Evolutionary conservation across 2,113 vertebrate species (phyloP).

Genomic region (Atherinomorus stipes): DNA sequence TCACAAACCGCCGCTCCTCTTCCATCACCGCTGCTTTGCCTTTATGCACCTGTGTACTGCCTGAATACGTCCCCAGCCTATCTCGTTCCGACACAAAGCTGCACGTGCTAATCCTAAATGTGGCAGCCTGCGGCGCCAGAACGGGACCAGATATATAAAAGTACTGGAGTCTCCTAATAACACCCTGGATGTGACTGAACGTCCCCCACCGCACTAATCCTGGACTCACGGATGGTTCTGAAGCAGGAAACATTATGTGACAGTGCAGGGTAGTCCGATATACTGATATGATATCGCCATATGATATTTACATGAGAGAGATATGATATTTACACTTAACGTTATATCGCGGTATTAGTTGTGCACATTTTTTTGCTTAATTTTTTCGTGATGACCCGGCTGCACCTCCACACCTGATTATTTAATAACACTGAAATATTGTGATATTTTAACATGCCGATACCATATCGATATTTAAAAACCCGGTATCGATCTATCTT

Average conservation of each 20-base stretch:
- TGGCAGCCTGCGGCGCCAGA: constrained; percentile 34
- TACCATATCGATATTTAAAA: too few species aligned
- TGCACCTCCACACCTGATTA: too few species aligned
- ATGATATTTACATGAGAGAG: too few species aligned
- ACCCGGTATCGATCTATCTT: too few species aligned
- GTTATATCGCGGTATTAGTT: too few species aligned
- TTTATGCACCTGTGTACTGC: constrained; percentile 69
- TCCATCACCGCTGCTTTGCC: constrained; percentile 46
- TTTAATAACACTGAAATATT: too few species aligned
- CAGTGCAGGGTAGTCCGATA: too few species aligned
- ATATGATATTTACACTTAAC: too few species aligned
- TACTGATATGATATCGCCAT: too few species aligned
- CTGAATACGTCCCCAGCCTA: constrained; percentile 61
- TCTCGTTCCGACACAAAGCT: constrained; percentile 69
- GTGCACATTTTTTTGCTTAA: too few species aligned
- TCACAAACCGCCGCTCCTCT: constrained; percentile 66
- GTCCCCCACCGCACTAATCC: constrained; percentile 26
- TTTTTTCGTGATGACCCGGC: too few species aligned
- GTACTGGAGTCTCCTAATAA: constrained; percentile 35
- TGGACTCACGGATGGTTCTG: constrained; percentile 21
- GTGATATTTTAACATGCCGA: too few species aligned
- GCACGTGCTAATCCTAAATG: constrained; percentile 70
- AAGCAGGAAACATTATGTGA: neutral
- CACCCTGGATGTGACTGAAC: constrained; percentile 23
- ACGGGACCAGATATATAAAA: constrained; percentile 45